phyloP scores from a whole-genome alignment of 37 sponge, comb jelly and placozoan species.

The Haliclona indistincta region DNA sequence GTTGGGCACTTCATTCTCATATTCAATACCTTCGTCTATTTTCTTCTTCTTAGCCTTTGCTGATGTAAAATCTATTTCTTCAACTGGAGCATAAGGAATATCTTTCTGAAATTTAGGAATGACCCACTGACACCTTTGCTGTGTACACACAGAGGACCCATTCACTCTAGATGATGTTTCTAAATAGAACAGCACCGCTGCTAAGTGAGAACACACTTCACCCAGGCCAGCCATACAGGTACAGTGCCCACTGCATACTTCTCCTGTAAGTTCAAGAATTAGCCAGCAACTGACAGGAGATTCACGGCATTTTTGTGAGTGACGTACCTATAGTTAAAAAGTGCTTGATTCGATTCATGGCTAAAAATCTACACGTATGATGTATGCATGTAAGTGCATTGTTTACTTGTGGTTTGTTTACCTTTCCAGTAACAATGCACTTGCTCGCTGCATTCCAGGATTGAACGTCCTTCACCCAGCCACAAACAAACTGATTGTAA shows the following conservation, averaged over 20 bases:
- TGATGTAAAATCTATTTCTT: conserved; percentile 23
- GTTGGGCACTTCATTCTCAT: too few relatives aligned
- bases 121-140: conserved; percentile 16
- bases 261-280: conserved; percentile 16
- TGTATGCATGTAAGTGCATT: too few relatives aligned
- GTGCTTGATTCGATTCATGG: too few relatives aligned
- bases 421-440: conserved; percentile 13
- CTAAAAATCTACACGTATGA: too few relatives aligned
- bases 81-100: not conserved
- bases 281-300: conserved; percentile 28
- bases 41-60: conserved; percentile 1
- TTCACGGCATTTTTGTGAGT: conserved; percentile 21
- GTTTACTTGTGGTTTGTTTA: not conserved
- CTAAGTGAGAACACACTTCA: conserved; percentile 33
- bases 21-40: conserved; percentile 8
- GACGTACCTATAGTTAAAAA: conserved; percentile 7
- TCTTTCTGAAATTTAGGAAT: conserved; percentile 10
- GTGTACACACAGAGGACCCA: conserved; percentile 14
- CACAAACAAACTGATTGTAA: conserved; percentile 26
- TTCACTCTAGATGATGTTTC: conserved; percentile 1
- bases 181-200: conserved; percentile 25
- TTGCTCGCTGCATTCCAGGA: conserved; percentile 9
- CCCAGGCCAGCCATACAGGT: conserved; percentile 58
- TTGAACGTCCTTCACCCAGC: conserved; percentile 26
- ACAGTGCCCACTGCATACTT: conserved; percentile 45